These are phyloP conservation scores for Sycophaga agraensis DNA, from an alignment of 1,140 invertebrate species.

Conservation along the genomic window DNA sequence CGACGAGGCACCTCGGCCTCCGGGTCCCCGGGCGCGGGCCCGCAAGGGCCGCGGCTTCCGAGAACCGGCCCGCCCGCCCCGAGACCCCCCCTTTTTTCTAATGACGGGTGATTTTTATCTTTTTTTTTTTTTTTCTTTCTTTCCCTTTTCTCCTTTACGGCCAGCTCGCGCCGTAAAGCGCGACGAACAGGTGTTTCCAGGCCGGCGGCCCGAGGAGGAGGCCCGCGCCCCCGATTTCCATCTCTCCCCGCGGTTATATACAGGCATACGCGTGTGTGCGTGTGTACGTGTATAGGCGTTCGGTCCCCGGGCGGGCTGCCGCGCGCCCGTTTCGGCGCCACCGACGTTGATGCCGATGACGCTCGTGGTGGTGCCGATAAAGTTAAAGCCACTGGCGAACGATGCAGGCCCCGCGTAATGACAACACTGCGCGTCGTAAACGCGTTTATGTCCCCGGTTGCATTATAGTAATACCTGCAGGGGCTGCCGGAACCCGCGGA, in stretches of 20 bases:
- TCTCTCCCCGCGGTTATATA: too few species aligned
- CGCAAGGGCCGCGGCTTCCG: not conserved
- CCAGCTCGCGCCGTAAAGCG: constrained; percentile 38
- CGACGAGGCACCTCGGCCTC: too few species aligned
- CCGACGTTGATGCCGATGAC: constrained; percentile 35
- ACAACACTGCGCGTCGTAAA: constrained; percentile 59
- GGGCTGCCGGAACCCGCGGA: constrained; percentile 41
- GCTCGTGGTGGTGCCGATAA: constrained; percentile 50
- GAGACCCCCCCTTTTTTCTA: constrained; percentile 45
- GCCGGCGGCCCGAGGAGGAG: constrained; percentile 2
- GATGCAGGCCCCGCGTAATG: constrained; percentile 55
- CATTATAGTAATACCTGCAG: constrained; percentile 57
- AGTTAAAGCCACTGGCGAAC: constrained; percentile 54
- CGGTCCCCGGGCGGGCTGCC: constrained; percentile 11
- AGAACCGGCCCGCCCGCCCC: not conserved
- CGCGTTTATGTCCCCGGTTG: constrained; percentile 58
- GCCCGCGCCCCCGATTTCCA: too few species aligned
- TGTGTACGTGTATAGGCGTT: constrained; percentile 19
- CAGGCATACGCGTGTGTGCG: not conserved
- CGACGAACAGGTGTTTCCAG: constrained; percentile 44
- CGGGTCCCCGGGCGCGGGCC: too few species aligned
- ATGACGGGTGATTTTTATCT: constrained; percentile 48
- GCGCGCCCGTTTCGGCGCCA: constrained; percentile 25
- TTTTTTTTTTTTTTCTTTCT: too few species aligned
- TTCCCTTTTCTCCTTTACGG: too few species aligned